Conservation (phyloP, 1,140 invertebrate species). For the Anoplolepis gracilipes region DNA sequence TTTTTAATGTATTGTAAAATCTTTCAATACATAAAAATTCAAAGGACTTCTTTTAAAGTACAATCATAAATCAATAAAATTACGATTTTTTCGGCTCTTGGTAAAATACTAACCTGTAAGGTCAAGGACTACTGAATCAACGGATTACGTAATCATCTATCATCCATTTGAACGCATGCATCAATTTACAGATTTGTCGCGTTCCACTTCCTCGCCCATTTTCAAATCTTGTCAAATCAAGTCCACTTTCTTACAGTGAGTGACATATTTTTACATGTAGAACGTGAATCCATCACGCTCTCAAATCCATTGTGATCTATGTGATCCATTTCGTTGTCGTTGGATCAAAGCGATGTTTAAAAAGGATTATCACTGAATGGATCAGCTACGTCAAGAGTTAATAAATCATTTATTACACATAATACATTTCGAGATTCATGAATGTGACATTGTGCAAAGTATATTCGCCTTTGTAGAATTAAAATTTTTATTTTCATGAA, state of each 20-base stretch:
- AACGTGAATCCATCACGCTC: background rate
- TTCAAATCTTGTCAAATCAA: background rate
- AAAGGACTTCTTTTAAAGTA: background rate
- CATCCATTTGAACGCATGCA: constrained; percentile 10
- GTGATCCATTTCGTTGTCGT: background rate
- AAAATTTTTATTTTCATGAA: too few relatives aligned
- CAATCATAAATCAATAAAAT: constrained; percentile 49
- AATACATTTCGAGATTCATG: too few relatives aligned
- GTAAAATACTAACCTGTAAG: background rate
- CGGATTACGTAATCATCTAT: constrained; percentile 24
- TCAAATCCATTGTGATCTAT: too few relatives aligned
- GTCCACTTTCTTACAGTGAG: background rate
- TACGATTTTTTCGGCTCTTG: background rate
- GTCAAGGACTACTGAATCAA: constrained; percentile 25
- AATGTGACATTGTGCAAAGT: too few relatives aligned
- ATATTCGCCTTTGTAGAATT: too few relatives aligned
- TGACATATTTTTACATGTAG: constrained; percentile 2
- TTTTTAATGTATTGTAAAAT: background rate
- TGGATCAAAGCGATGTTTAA: constrained; percentile 5
- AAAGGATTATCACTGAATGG: too few relatives aligned
- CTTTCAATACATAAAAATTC: background rate
- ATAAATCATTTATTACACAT: too few relatives aligned
- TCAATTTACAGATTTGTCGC: constrained; percentile 17
- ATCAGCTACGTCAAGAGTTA: too few relatives aligned
- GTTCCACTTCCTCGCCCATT: background rate